Conservation (phyloP, 2,113 vertebrate species). For the Chionodraco myersi region DNA sequence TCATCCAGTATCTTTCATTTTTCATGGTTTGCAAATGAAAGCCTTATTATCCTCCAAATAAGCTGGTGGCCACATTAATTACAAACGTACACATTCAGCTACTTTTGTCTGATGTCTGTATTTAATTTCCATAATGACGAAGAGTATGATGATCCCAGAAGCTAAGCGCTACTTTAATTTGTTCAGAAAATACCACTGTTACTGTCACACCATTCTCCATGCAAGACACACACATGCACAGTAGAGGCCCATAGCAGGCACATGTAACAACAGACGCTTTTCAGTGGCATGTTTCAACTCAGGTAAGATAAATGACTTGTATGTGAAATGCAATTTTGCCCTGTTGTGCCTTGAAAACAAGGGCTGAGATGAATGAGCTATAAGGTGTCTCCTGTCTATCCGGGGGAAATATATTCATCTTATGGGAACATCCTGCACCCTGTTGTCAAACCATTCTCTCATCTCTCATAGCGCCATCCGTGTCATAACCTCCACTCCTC, state of each 20-base stretch:
- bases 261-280: conserved; percentile 16
- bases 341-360: conserved; percentile 42
- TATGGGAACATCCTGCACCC: conserved; percentile 53
- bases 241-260: conserved; percentile 3
- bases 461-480: conserved; percentile 46
- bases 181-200: conserved; percentile 24
- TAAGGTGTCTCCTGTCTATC: conserved; percentile 53
- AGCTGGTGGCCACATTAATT: background rate
- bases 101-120: conserved; percentile 14
- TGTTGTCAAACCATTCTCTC: conserved; percentile 60
- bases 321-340: conserved; percentile 55
- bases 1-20: background rate
- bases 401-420: conserved; percentile 63
- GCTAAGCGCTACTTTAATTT: conserved; percentile 15
- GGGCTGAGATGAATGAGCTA: conserved; percentile 53
- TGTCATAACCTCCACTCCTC: conserved; percentile 64
- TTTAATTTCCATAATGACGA: conserved; percentile 31
- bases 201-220: conserved; percentile 1
- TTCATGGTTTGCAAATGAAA: background rate
- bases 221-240: background rate
- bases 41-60: background rate
- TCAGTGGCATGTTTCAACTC: conserved; percentile 32
- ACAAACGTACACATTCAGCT: conserved; percentile 2
- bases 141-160: conserved; percentile 20
- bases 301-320: conserved; percentile 41